Base-by-base conservation (phyloP, 2,888 invertebrate genomes). In the Ectemnius lituratus region DNA sequence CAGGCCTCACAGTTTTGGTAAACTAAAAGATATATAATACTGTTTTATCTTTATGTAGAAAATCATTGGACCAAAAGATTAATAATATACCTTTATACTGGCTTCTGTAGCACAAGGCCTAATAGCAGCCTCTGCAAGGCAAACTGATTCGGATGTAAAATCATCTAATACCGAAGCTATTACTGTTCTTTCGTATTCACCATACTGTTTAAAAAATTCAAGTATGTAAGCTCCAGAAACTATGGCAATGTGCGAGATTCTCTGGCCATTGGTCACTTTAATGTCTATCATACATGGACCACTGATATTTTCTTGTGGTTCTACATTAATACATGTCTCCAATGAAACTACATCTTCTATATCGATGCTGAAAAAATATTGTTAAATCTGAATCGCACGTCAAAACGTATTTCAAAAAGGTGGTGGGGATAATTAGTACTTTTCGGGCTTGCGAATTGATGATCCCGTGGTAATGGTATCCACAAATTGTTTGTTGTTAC, bases 221-320 rank as follows among this genome's bases (percentile, higher is more conserved):
- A 92, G 79, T n/a, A 91, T 87, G 13, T 89, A 88, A 11, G 91
- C 91, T 85, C 91, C 91, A 3, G 91, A 91, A 49, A 91, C 90
- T 57, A 91, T 70, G 23, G 88, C 88, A 13, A 91, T 86, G 20
- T 87, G 86, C 8, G 86, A 83, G 62, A 92, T 90, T 75, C 78
- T 88, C 61, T 89, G 86, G 62, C 79, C 78, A 65, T 88, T 87
- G 28, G 71, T 85, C 45, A 89, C 52, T 74, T 87, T 86, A 27
- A 91, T 88, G 28, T 88, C 84, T 4, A 91, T 57, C 60, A 78
- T 84, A 68, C 91, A 91, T 2, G 88, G 77, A 66, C 84, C 85
- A 13, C 45, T 70, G 4, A 79, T 79, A n/a, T 84, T 76, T 62
- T 84, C 82, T 1, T 77, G 63, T 2, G 84, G 73, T 65, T 82